Conservation (phyloP, 2,888 invertebrate genomes). For the Oxystoma pomonae region DNA sequence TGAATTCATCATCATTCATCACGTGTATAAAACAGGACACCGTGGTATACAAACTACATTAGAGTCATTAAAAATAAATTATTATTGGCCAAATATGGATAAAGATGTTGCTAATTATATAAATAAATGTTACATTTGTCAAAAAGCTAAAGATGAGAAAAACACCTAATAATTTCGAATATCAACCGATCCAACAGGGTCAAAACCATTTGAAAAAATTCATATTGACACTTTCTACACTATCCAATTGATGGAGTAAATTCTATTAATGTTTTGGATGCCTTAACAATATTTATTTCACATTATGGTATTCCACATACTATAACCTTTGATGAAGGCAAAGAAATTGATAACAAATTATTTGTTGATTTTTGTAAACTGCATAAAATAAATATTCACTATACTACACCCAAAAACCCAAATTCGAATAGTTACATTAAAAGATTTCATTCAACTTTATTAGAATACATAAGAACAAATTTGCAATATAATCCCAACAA, state of each 20-base stretch:
- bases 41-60: background rate
- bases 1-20: background rate
- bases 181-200: background rate
- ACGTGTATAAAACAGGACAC: background rate
- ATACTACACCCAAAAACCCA: conserved; percentile 20
- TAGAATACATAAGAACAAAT: conserved; percentile 18
- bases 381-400: conserved; percentile 25
- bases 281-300: background rate
- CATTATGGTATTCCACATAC: conserved; percentile 12
- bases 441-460: conserved; percentile 25
- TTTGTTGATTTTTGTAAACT: conserved; percentile 20
- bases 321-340: conserved; percentile 21
- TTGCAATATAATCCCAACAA: too few species aligned
- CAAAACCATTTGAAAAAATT: conserved; percentile 6
- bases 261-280: background rate
- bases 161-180: too few species aligned
- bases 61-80: background rate
- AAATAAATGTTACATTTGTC: background rate
- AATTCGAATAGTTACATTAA: conserved; percentile 25
- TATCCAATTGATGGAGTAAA: conserved; percentile 9
- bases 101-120: conserved; percentile 2
- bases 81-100: conserved; percentile 3
- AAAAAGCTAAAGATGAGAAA: background rate
- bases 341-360: conserved; percentile 23
- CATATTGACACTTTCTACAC: conserved; percentile 7